A percentile compares a stretch with the other conserved stretches of the same genome.
Evolutionary conservation across 2,797 vertebrate genomes (phyloP).

Genomic region (Schizopygopsis pylzovi): DNA sequence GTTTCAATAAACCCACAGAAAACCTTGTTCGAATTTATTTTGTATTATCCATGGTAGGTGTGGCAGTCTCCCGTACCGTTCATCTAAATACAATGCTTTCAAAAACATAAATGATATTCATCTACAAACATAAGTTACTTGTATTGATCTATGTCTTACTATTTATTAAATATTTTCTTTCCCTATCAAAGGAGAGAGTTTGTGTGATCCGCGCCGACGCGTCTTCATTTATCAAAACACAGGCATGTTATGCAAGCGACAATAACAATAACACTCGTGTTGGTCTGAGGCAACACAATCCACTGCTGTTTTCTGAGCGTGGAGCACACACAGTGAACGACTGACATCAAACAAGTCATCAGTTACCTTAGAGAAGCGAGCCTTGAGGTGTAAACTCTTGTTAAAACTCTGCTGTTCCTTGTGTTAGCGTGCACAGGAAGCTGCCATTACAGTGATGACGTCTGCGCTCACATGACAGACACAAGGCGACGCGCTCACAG

Average conservation of each 20-base stretch:
- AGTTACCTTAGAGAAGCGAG: slow-evolving; percentile 53
- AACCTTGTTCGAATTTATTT: no score
- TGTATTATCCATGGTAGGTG: background rate
- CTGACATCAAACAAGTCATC: background rate
- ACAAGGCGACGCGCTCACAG: slow-evolving; percentile 64
- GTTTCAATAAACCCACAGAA: no score
- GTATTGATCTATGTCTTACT: background rate
- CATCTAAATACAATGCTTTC: background rate
- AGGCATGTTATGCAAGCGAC: slow-evolving; percentile 44
- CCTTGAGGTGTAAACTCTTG: slow-evolving; percentile 48
- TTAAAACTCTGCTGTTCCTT: slow-evolving; percentile 64
- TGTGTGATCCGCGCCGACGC: background rate
- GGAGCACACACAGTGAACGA: background rate
- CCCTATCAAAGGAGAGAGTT: background rate
- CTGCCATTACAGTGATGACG: slow-evolving; percentile 80
- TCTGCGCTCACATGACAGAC: slow-evolving; percentile 70
- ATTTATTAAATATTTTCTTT: no score
- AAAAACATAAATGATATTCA: background rate
- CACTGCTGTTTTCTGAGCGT: background rate
- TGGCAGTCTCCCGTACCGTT: slow-evolving; percentile 9
- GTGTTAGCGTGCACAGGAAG: slow-evolving; percentile 75
- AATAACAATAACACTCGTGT: slow-evolving; percentile 28
- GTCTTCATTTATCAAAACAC: slow-evolving; percentile 1
- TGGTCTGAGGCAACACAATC: background rate
- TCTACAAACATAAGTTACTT: background rate